phyloP scores from a whole-genome alignment of 2,888 invertebrate genomes.

The Ferdinandea cuprea region DNA sequence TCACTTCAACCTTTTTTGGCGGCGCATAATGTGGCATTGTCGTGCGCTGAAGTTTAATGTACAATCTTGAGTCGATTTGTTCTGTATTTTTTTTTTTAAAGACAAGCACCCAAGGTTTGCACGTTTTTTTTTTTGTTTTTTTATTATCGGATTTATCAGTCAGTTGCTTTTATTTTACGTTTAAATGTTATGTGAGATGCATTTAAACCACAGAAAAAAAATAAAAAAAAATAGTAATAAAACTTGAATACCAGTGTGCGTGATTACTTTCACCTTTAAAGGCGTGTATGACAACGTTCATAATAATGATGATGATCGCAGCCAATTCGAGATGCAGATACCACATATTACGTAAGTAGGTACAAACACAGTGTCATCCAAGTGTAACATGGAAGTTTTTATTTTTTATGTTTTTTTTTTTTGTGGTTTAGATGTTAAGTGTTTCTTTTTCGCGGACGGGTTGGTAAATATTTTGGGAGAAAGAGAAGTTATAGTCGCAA shows the following conservation, averaged over 20 bases:
- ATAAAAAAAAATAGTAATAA: background rate
- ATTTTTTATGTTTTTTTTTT: background rate
- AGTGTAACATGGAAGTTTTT: conserved; percentile 1
- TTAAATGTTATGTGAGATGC: conserved; percentile 54
- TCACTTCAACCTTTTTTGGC: conserved; percentile 28
- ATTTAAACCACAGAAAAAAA: too few relatives aligned
- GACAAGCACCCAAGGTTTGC: conserved; percentile 43
- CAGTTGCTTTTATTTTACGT: conserved; percentile 19
- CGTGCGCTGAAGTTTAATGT: conserved; percentile 58
- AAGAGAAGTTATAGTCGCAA: too few relatives aligned
- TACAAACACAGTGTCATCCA: conserved; percentile 49
- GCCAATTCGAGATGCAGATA: conserved; percentile 34
- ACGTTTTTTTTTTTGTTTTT: conserved; percentile 37
- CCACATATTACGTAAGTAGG: conserved; percentile 22
- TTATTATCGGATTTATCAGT: conserved; percentile 23
- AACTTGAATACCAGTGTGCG: conserved; percentile 20
- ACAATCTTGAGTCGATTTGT: conserved; percentile 17
- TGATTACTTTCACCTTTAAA: conserved; percentile 63
- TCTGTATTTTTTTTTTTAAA: conserved; percentile 36
- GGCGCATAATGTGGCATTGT: conserved; percentile 37
- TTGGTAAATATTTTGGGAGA: background rate
- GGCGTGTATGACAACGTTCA: conserved; percentile 39
- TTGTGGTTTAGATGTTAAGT: background rate
- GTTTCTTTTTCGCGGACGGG: background rate
- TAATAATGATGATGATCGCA: conserved; percentile 34